Evolutionary conservation across 1,140 invertebrate species (phyloP), one percentile per base, ranked within the genome.

Genomic region (Eriosoma lanigerum): DNA sequence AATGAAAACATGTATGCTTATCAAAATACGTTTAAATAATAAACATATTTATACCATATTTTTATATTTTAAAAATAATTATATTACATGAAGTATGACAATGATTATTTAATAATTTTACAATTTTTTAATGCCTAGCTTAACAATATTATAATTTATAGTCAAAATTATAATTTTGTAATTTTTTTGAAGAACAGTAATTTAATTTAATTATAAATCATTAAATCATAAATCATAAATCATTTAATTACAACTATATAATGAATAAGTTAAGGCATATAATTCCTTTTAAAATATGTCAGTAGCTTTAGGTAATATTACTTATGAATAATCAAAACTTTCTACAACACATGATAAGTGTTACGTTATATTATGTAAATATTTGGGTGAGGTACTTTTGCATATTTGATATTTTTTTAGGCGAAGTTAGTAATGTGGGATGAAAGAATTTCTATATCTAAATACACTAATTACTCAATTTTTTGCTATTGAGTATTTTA

Each of bases 341-440:
- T 76, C 72, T 76, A 76, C 29, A 19, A 24, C 19, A 21, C 26
- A 52, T 52, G 46, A 70, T 54, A 38, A 10, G 72, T 56, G 54
- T 76, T 76, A 76, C 72, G 72, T 76, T 58, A 76, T 58, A 32
- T 76, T 76, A 76, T 76, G 72, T 58, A 76, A 76, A 76, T 58
- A 44, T 58, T 76, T 76, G 72, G 72, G 72, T 76, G 72, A 76
- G 72, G 72, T 58, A 54, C 50, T 54, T 38, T 1, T 38, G 38
- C 32, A 76, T 17, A 58, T 76, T 38, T 38, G 32, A 38, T 38
- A 32, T 62, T 76, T 75, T 58, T 58, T 32, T 58, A 52, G 46
- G 24, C 19, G 68, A 72, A 52, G 46, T 72, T 72, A 9, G 26
- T 72, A 52, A 72, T 52, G 68, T 72, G 48, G 68, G 68, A 72